Base-by-base conservation (phyloP, 2,797 vertebrate genomes). In the Liasis olivaceus region DNA sequence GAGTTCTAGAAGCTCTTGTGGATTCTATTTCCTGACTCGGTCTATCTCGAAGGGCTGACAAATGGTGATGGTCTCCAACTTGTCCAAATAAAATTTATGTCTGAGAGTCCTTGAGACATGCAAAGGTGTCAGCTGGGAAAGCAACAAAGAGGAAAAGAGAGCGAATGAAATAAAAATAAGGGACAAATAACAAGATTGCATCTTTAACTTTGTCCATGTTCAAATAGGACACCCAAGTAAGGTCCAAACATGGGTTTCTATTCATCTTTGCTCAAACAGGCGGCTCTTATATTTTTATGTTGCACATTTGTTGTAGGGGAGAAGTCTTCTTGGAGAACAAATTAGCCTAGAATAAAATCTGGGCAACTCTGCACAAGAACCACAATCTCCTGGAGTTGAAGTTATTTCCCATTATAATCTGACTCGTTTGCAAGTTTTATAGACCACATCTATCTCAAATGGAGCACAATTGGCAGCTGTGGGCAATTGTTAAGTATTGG, bases 381-480 rank as follows among this genome's bases (percentile, higher is more conserved):
- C 42, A 22, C 8, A 15, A 15, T 77, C 88, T 0, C 0, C 3
- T 47, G 9, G 24, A 31, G 9, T 4, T 20, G 20, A 14, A 88
- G 24, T 54, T 15, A 1, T 59, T 13, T 56, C 42, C 42, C 92
- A 62, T 62, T 72, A 72, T n/a, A 69, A 86, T 69, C 28, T 9
- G 15, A 51, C 62, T 56, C 31, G 54, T 26, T 24, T 24, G 56
- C 56, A 51, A 77, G 66, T 72, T 92, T 60, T 77, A 22, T 86
- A 36, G 85, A 4, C 0, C 1, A 0, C 36, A 17, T 13, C 12
- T 56, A 88, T 87, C 93, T 17, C 81, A 42, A 87, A 77, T n/a
- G 13, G n/a, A 87, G 58, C 91, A 31, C 87, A 85, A 17, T 3
- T 85, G 89, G 89, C 77, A 88, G 58, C 91, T 90, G 91, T 63